A percentile compares a stretch with the other conserved stretches of the same genome.
Conservation (phyloP, 1,140 invertebrate species). For the Apis laboriosa region DNA sequence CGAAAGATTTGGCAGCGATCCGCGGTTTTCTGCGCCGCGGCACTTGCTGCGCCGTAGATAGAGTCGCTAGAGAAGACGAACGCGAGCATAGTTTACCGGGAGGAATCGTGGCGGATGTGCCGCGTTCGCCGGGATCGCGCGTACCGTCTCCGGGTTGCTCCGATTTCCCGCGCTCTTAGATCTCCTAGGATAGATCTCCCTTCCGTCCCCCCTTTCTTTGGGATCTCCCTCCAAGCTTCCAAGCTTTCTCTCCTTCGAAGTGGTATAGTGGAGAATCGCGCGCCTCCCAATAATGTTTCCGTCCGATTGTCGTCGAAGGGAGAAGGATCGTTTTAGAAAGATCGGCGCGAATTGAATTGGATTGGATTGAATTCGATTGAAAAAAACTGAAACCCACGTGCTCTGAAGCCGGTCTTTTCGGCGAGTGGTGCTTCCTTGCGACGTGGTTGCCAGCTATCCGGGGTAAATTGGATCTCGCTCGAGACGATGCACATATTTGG, state of each 20-base stretch:
- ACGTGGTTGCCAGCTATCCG: slow-evolving; percentile 10
- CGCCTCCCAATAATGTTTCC: background rate
- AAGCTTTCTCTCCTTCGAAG: background rate
- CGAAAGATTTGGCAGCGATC: slow-evolving; percentile 75
- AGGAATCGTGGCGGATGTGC: slow-evolving; percentile 2
- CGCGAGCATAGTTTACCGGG: slow-evolving; percentile 32
- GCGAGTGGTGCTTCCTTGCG: background rate
- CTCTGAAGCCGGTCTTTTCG: background rate
- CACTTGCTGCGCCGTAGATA: slow-evolving; percentile 56
- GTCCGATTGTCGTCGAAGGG: too few relatives aligned
- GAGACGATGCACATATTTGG: slow-evolving; percentile 7
- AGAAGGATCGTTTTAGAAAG: background rate
- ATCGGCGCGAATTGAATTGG: background rate
- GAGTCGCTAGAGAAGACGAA: slow-evolving; percentile 30
- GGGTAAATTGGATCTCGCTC: background rate
- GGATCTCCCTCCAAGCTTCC: background rate
- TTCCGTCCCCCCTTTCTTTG: background rate
- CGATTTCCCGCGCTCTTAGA: background rate
- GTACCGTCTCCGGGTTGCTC: background rate
- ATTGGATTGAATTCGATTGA: too few relatives aligned
- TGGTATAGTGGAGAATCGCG: background rate
- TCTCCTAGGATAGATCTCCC: too few relatives aligned
- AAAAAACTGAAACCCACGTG: slow-evolving; percentile 8
- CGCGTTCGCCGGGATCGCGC: background rate
- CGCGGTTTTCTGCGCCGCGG: slow-evolving; percentile 74